These are phyloP conservation scores for Anser brachyrhynchus DNA, from an alignment of 2,113 vertebrate genomes.

Conservation along the genomic window DNA sequence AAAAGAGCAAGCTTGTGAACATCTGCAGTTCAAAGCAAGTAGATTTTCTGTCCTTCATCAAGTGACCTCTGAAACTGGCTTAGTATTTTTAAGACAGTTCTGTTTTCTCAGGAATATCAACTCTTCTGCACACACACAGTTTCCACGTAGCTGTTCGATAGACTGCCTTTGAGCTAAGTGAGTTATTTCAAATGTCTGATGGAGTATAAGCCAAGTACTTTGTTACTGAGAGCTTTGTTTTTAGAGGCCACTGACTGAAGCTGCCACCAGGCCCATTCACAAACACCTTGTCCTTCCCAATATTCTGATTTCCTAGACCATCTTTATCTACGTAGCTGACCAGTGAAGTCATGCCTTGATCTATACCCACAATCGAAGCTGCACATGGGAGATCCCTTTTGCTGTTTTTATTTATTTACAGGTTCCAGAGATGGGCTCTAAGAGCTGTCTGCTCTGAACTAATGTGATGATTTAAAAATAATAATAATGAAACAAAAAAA, in stretches of 20 bases:
- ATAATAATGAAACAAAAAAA: not conserved
- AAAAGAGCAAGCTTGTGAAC: not conserved
- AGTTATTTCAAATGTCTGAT: not conserved
- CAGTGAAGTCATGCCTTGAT: not conserved
- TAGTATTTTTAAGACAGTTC: not conserved
- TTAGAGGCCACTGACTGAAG: not conserved
- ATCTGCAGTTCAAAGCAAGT: not conserved
- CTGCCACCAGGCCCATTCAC: not conserved
- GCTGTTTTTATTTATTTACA: not conserved
- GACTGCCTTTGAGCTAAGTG: not conserved
- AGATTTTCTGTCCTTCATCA: not conserved
- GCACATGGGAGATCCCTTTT: not conserved
- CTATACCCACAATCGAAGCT: not conserved
- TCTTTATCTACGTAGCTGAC: accelerated
- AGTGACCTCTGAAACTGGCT: not conserved
- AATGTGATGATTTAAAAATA: not conserved
- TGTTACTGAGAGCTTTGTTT: not conserved
- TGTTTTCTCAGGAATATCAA: not conserved
- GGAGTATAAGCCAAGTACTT: not conserved
- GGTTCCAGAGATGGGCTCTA: not conserved
- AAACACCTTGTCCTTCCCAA: not conserved
- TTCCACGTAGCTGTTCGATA: not conserved
- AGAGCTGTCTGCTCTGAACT: not conserved
- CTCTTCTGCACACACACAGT: not conserved
- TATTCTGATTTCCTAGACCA: not conserved